Percentiles rank a stretch among this genome's conserved stretches.
These are phyloP conservation scores for Megaustenia siamemsis DNA, from an alignment of 2,888 invertebrate species.

Conservation along the genomic window DNA sequence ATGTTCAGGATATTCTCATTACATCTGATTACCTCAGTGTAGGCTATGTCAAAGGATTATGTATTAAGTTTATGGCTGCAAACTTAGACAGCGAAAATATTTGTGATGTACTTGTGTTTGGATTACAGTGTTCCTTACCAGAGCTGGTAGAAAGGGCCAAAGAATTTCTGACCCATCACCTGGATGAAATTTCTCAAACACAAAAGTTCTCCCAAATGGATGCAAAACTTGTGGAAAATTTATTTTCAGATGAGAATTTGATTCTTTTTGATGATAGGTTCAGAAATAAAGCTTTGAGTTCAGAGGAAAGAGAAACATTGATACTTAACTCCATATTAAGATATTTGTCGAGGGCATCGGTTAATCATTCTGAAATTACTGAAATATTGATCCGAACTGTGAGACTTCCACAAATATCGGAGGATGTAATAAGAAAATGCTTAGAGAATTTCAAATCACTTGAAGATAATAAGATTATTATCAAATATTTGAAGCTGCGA, in stretches of 20 bases:
- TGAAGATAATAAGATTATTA: constrained; percentile 28
- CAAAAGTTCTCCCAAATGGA: background rate
- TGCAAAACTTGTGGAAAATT: constrained; percentile 12
- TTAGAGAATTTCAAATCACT: constrained; percentile 8
- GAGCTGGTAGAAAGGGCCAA: background rate
- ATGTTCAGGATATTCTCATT: constrained; percentile 42
- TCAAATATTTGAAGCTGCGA: constrained; percentile 22
- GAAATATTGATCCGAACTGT: constrained; percentile 27
- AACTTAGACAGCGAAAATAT: constrained; percentile 33
- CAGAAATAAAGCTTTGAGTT: constrained; percentile 19
- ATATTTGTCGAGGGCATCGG: constrained; percentile 13
- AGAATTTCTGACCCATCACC: constrained; percentile 14
- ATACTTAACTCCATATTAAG: constrained; percentile 33
- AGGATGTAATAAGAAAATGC: background rate
- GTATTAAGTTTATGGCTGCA: constrained; percentile 37
- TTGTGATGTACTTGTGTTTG: constrained; percentile 37
- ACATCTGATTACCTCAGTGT: constrained; percentile 43
- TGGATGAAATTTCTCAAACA: constrained; percentile 18
- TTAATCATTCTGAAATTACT: background rate
- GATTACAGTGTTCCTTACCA: background rate
- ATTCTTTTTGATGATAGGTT: background rate
- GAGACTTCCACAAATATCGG: constrained; percentile 5
- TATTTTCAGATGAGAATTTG: constrained; percentile 35
- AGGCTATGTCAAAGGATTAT: constrained; percentile 23
- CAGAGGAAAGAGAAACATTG: constrained; percentile 13